These are phyloP conservation scores for Syrrhaptes paradoxus DNA, from an alignment of 2,113 vertebrate species.

Conservation along the genomic window DNA sequence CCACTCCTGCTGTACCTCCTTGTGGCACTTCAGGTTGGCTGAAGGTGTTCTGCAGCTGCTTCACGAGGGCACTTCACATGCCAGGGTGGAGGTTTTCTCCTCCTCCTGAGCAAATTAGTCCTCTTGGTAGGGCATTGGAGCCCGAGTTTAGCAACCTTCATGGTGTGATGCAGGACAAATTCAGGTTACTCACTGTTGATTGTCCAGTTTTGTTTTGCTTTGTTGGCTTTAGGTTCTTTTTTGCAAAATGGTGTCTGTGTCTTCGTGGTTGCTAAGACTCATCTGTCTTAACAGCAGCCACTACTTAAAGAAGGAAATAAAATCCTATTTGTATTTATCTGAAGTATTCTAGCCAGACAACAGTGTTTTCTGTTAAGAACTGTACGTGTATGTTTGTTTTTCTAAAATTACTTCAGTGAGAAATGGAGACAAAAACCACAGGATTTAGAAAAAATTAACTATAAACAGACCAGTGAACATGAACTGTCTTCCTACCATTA, in stretches of 20 bases:
- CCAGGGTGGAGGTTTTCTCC: neutral
- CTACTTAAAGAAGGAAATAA: neutral
- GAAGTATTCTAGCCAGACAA: conserved; percentile 21
- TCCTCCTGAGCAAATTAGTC: neutral
- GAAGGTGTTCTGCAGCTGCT: neutral
- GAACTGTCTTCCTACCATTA: conserved; percentile 66
- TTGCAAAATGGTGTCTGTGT: neutral
- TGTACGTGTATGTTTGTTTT: conserved; percentile 62
- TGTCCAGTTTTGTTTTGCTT: conserved; percentile 2
- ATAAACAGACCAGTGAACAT: conserved; percentile 66
- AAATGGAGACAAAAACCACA: conserved; percentile 63
- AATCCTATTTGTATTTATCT: conserved; percentile 38
- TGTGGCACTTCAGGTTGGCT: neutral
- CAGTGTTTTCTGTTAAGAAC: conserved; percentile 57
- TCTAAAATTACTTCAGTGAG: conserved; percentile 64
- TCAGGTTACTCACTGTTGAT: neutral
- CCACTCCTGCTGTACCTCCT: neutral
- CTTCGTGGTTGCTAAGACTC: neutral
- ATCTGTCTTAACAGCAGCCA: neutral
- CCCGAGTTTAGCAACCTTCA: neutral
- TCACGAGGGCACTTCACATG: accelerated
- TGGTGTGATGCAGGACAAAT: neutral
- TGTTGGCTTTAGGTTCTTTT: neutral
- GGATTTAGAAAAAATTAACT: conserved; percentile 64
- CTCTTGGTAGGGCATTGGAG: neutral